These are phyloP conservation scores for Rynchops niger DNA, from an alignment of 2,113 vertebrate genomes.

Conservation along the genomic window DNA sequence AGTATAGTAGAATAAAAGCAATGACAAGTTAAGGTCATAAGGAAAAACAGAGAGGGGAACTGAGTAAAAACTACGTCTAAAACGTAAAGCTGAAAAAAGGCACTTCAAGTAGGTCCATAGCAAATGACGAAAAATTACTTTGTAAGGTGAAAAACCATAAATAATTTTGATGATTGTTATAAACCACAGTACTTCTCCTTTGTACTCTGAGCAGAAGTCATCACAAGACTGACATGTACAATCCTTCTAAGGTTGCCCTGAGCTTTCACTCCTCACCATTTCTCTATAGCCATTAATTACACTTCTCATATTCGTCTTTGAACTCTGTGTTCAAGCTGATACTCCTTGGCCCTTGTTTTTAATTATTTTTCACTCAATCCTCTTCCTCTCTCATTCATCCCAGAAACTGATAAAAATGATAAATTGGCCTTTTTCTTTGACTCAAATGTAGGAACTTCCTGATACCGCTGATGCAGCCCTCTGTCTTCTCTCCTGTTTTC, in stretches of 20 bases:
- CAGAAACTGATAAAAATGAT: background rate
- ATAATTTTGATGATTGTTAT: background rate
- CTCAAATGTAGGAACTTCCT: background rate
- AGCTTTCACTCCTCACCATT: background rate
- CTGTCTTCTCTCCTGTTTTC: background rate
- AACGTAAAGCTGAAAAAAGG: background rate
- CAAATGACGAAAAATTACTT: background rate
- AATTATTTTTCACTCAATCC: background rate
- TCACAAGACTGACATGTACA: background rate
- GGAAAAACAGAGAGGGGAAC: background rate
- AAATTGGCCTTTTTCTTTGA: background rate
- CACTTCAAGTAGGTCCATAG: background rate
- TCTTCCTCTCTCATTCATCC: background rate
- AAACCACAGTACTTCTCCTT: background rate
- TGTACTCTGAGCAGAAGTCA: background rate
- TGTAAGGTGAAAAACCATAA: background rate
- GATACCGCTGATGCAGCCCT: background rate
- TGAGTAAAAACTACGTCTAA: background rate
- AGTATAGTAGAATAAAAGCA: background rate
- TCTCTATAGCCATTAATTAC: background rate
- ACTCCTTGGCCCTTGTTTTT: background rate
- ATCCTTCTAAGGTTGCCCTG: background rate
- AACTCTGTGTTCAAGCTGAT: background rate
- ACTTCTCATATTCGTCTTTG: background rate
- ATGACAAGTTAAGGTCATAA: background rate